Conservation (phyloP, 1,140 invertebrate species). For the Heliconius hewitsoni region DNA sequence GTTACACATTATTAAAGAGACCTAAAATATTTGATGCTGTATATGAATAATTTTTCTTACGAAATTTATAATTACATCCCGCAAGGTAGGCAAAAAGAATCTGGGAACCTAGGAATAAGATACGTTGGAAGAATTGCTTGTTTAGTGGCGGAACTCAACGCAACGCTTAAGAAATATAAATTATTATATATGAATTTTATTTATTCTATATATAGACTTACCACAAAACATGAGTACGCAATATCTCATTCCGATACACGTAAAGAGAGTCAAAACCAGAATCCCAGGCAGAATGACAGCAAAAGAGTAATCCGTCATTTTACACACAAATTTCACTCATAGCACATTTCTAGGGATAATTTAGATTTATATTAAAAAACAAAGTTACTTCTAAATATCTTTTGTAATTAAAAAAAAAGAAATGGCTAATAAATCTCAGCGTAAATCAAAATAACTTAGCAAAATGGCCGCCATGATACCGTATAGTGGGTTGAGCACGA, state of each 20-base stretch:
- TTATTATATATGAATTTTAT: not conserved
- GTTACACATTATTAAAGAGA: too few species aligned
- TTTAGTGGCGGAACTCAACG: not conserved
- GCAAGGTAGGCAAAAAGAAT: not conserved
- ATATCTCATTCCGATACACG: constrained; percentile 40
- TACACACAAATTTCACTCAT: not conserved
- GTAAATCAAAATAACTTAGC: constrained; percentile 19
- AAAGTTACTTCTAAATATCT: not conserved
- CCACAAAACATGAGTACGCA: constrained; percentile 38
- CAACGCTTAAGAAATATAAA: not conserved
- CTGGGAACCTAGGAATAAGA: not conserved
- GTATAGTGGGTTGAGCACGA: constrained; percentile 2
- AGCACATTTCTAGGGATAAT: not conserved
- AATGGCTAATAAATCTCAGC: not conserved
- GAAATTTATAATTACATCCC: too few species aligned
- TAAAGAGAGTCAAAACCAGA: constrained; percentile 32
- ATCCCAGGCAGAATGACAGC: constrained; percentile 37
- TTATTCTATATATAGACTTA: constrained; percentile 34
- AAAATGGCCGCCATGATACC: constrained; percentile 22
- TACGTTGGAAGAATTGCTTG: not conserved
- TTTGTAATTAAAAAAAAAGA: not conserved
- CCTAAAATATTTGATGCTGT: too few species aligned
- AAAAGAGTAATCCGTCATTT: constrained; percentile 34
- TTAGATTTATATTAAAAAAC: not conserved
- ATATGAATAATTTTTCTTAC: too few species aligned